Evolutionary conservation across 2,113 vertebrate genomes (phyloP), one percentile per base, ranked within the genome.

Genomic region (Catharus bicknelli): DNA sequence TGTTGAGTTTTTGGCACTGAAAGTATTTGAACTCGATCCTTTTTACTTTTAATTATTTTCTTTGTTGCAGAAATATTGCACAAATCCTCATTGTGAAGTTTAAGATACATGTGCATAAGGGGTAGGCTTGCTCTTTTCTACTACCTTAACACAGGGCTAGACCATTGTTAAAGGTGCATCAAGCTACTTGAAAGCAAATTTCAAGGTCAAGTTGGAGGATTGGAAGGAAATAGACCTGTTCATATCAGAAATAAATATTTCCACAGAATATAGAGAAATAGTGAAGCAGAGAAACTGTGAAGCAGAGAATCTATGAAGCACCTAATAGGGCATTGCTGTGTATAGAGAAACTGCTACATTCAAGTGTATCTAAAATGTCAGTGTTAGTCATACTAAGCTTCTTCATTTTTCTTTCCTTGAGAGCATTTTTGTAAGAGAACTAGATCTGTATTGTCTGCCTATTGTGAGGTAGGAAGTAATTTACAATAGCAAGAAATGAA

Each of bases 401-500:
- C 74, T 29, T 67, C 72, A 63, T 81, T 90, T 90, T 90, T 90
- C 85, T 83, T 88, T 75, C 53, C 47, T 75, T 83, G 54, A 78
- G 63, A 91, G 22, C 18, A 40, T 30, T 91, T 77, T 88, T 90
- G 13, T 91, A 67, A 90, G 40, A 53, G 32, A 70, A 43, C 62
- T 82, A 73, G 59, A 57, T 63, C 79, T 67, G 42, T 90, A 92
- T 90, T 93, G 8, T 77, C 59, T 93, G 53, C 13, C 40, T 92
- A 43, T 62, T 90, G 83, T 86, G 58, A 14, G 22, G 13, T 48
- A 94, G 64, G 63, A 95, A 86, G 68, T 64, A 86, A 81, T 81
- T 91, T 88, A 83, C 57, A 92, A 69, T 59, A 93, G 76, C 63
- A 80, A 92, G 63, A 88, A 90, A 90, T 58, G 83, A 92, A 83